Percentiles rank a stretch among this genome's conserved stretches.
These are phyloP conservation scores for Pampusana beccarii DNA, from an alignment of 2,113 vertebrate genomes.

Conservation along the genomic window DNA sequence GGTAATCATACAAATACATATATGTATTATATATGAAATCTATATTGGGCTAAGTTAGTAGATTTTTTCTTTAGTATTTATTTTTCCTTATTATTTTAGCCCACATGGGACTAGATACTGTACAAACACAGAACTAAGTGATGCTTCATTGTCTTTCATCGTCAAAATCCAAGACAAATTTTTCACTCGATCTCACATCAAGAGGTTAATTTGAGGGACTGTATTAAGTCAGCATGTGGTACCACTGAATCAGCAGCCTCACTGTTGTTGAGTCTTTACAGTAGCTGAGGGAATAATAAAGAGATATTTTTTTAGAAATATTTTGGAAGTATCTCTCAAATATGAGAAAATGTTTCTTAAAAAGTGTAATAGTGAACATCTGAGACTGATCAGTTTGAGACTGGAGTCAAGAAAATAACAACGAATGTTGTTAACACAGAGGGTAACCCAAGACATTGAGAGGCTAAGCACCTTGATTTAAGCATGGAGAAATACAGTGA, in stretches of 20 bases:
- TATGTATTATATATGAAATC: background rate
- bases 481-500: background rate
- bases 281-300: background rate
- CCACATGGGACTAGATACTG: background rate
- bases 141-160: background rate
- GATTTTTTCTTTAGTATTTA: background rate
- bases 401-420: background rate
- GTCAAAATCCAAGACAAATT: background rate
- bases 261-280: background rate
- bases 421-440: background rate
- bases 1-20: background rate
- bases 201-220: background rate
- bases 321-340: background rate
- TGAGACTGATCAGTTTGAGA: background rate
- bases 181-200: background rate
- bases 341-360: background rate
- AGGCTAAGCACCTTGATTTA: background rate
- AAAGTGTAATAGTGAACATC: background rate
- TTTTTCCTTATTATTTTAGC: background rate
- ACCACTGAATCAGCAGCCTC: background rate
- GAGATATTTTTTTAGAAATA: background rate
- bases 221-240: background rate
- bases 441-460: background rate
- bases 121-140: background rate
- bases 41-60: background rate